Percentiles rank a stretch among this genome's conserved stretches.
Evolutionary conservation across 1,140 invertebrate genomes (phyloP).

Genomic region (Drosophila ficusphila): DNA sequence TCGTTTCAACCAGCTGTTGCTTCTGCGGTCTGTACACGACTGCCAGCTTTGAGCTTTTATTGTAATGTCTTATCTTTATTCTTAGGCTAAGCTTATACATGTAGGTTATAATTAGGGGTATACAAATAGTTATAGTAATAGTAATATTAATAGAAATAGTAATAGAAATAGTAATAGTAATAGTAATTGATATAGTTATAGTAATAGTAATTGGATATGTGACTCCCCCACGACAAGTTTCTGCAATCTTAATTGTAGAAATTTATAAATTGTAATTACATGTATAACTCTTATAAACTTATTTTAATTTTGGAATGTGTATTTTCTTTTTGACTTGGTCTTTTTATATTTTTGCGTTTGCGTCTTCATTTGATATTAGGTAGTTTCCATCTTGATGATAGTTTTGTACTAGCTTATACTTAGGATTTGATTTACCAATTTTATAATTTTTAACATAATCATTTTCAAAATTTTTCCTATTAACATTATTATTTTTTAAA

Average conservation of each 20-base stretch:
- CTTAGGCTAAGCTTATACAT: too few species aligned
- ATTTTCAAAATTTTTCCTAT: background rate
- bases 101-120: background rate
- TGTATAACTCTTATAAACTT: background rate
- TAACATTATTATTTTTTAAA: background rate
- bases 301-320: background rate
- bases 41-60: too few species aligned
- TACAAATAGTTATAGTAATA: background rate
- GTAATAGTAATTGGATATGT: background rate
- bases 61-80: too few species aligned
- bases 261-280: background rate
- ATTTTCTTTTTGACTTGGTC: background rate
- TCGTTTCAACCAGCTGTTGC: too few species aligned
- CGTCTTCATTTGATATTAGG: background rate
- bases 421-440: conserved; percentile 1
- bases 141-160: too few species aligned
- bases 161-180: too few species aligned
- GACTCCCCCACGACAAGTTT: background rate
- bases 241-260: background rate
- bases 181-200: too few species aligned
- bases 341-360: background rate
- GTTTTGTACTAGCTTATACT: conserved; percentile 11
- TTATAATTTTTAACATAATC: background rate
- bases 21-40: too few species aligned
- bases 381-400: conserved; percentile 9